phyloP scores from a whole-genome alignment of 1,140 invertebrate species.

The Magallana ariakensis region DNA sequence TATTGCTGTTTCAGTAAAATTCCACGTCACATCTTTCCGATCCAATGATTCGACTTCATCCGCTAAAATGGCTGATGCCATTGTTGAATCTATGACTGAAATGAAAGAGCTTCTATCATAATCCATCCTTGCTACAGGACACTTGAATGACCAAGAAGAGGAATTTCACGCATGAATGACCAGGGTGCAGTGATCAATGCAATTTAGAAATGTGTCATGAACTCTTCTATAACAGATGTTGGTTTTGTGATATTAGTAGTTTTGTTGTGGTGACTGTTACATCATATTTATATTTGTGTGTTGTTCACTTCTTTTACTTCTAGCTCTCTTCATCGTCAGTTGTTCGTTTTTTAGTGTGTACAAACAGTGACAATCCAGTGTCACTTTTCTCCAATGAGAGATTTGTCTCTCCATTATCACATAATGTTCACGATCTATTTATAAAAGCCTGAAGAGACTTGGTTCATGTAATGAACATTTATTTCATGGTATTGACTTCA shows the following conservation, averaged over 20 bases:
- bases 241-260: conserved; percentile 10
- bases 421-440: too few relatives aligned
- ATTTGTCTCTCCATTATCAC: too few relatives aligned
- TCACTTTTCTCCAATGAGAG: too few relatives aligned
- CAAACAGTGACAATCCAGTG: too few relatives aligned
- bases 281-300: too few relatives aligned
- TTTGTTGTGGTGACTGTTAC: too few relatives aligned
- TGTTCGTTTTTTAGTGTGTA: too few relatives aligned
- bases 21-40: conserved; percentile 51
- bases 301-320: too few relatives aligned
- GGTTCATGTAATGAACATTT: too few relatives aligned
- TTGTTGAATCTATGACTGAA: conserved; percentile 53
- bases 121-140: not conserved
- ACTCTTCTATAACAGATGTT: not conserved
- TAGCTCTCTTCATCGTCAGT: too few relatives aligned
- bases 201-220: conserved; percentile 26
- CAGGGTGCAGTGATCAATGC: conserved; percentile 20
- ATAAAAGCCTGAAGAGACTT: too few relatives aligned
- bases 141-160: not conserved
- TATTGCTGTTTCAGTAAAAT: conserved; percentile 49
- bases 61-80: conserved; percentile 54
- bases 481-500: too few relatives aligned
- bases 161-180: not conserved
- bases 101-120: conserved; percentile 54
- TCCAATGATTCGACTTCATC: conserved; percentile 48